Evolutionary conservation across 2,113 vertebrate genomes (phyloP), one percentile per base, ranked within the genome.

Genomic region (Opisthocomus hoazin): DNA sequence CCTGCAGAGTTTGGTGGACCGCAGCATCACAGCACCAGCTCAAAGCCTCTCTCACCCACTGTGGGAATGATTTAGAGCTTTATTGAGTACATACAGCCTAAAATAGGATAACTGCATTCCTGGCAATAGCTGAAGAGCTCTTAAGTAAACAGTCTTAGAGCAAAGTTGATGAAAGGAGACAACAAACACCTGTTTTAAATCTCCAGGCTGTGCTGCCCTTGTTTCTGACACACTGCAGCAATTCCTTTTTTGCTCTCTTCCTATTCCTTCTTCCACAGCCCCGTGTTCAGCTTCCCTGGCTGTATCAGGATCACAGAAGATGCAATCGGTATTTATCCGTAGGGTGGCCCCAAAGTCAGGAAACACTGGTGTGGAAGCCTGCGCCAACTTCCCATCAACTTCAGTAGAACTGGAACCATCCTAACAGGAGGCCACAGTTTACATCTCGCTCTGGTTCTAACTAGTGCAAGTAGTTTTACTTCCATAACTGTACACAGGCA

Each of bases 61-160:
- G 61, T 69, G 74, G 66, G 80, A 91, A 93, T 0, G 0, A 81
- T 61, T 84, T 81, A 60, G 73, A 58, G 61, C 48, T 96, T 92
- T 76, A 83, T 22, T 53, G 58, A 91, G 54, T 69, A 82, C 75
- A 63, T 77, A 37, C 0, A 46, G 50, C 34, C 78, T 90, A 79
- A 91, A 93, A 93, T 4, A 85, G 70, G 61, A 73, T 26, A 92
- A 82, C 61, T 79, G 75, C 70, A 85, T 90, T 85, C 78, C 87
- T 85, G 45, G 92, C 57, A 85, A 84, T 22, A 90, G 64, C 83
- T 70, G 87, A 86, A 43, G 15, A 85, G 50, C n/a, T 84, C 78
- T 88, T 89, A 66, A 74, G 46, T 77, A 86, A 96, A 95, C 71
- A 90, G n/a, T 93, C 68, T 70, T n/a, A 76, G 56, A 29, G 60